Evolutionary conservation across 2,888 invertebrate species (phyloP), one percentile per base, ranked within the genome.

Genomic region (Taenaris catops): DNA sequence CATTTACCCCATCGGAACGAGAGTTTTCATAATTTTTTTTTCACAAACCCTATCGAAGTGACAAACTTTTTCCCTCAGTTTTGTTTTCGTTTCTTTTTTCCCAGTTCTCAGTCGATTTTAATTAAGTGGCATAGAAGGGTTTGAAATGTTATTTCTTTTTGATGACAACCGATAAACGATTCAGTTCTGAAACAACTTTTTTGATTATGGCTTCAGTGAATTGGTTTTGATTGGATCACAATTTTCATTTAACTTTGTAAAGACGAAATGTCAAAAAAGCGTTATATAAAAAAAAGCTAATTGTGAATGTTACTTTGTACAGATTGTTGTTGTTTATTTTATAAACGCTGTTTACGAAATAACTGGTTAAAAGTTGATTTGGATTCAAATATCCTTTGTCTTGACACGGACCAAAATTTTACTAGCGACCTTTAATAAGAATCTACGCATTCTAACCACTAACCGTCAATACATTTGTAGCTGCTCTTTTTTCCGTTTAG

Each of bases 121-220:
- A 84, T 81, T 81, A 72, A 79, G 72, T 81, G 48, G 46, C 48
- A 53, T 62, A 75, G 72, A 78, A 78, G 75, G 74, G 62, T 60
- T n/a, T 57, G 56, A 60, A 61, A 61, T 66, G 66, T 80, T 74
- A 78, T 79, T 78, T 66, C 72, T 74, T 76, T 79, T 80, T 78
- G 74, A 83, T 76, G 79, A 76, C 76, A 76, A 65, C 68, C 80
- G 74, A 83, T 84, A 73, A 80, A 76, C 74, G 79, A 72, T 75
- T 75, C 64, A 52, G 58, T 55, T 58, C 53, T 57, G 47, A 58
- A 59, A 60, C 44, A 71, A 68, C 66, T 63, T 63, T 72, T 66
- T 54, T 63, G 63, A 68, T 70, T 68, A 66, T 50, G 58, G 50
- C 51, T 56, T 58, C 53, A 38, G 43, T 39, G 51, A 57, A 66